phyloP scores from a whole-genome alignment of 2,113 vertebrate genomes.

The Chelonoidis abingdonii region DNA sequence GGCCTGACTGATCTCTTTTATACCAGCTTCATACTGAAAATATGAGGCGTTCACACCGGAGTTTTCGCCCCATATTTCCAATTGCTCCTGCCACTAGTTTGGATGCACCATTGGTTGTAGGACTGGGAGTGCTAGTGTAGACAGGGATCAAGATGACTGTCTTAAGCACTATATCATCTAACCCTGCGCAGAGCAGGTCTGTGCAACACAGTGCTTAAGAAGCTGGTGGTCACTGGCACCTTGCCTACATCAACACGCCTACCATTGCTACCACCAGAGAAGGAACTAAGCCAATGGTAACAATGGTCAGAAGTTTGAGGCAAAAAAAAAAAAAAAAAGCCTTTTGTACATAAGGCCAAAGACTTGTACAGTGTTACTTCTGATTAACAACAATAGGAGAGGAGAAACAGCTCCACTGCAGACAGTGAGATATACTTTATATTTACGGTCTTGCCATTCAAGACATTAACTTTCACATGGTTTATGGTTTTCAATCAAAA shows the following conservation, averaged over 20 bases:
- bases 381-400: not conserved
- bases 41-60: not conserved
- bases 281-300: too few relatives aligned
- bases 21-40: not conserved
- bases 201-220: not conserved
- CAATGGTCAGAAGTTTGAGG: not conserved
- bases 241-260: not conserved
- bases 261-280: not conserved
- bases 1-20: not conserved
- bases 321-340: not conserved
- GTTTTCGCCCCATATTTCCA: not conserved
- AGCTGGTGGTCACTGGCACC: not conserved
- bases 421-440: not conserved
- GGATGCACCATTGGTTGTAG: not conserved
- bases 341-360: not conserved
- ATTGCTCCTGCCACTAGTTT: not conserved
- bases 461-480: not conserved
- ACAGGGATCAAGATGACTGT: not conserved
- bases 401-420: not conserved
- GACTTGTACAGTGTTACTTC: not conserved
- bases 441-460: accelerated
- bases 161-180: not conserved
- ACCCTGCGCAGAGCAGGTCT: not conserved
- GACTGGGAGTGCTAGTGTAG: not conserved
- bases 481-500: not conserved